These are phyloP conservation scores for Ostrea denselamellosa DNA, from an alignment of 1,140 invertebrate species.

Conservation along the genomic window DNA sequence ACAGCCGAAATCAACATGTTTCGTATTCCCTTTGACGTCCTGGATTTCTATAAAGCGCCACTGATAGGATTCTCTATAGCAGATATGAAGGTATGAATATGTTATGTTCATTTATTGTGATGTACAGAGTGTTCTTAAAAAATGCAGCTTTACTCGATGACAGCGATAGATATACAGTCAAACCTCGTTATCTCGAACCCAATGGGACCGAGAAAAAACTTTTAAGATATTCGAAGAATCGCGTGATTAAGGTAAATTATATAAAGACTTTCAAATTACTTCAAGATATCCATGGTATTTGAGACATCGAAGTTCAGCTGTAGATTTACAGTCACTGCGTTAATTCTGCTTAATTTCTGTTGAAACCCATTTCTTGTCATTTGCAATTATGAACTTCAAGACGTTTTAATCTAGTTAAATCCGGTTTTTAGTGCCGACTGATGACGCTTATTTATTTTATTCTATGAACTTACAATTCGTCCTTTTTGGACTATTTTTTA, in stretches of 20 bases:
- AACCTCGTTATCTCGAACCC: too few species aligned
- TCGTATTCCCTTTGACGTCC: background rate
- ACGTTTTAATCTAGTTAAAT: too few species aligned
- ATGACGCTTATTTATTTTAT: too few species aligned
- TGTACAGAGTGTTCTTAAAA: background rate
- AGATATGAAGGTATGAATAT: background rate
- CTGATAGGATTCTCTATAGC: background rate
- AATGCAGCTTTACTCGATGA: background rate
- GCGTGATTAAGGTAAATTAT: too few species aligned
- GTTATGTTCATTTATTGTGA: background rate
- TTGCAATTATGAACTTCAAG: too few species aligned
- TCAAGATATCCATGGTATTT: too few species aligned
- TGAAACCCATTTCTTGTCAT: background rate
- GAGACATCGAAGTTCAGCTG: too few species aligned
- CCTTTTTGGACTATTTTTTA: background rate
- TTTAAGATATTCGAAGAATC: too few species aligned
- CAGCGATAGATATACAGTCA: background rate
- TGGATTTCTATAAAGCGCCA: background rate
- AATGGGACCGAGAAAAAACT: too few species aligned
- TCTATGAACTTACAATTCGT: background rate
- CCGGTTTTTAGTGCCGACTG: too few species aligned
- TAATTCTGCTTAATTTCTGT: background rate
- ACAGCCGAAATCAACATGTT: background rate
- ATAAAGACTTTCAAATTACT: too few species aligned
- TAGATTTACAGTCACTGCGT: too few species aligned